phyloP scores from a whole-genome alignment of 2,113 vertebrate species.

The Okapia johnstoni region DNA sequence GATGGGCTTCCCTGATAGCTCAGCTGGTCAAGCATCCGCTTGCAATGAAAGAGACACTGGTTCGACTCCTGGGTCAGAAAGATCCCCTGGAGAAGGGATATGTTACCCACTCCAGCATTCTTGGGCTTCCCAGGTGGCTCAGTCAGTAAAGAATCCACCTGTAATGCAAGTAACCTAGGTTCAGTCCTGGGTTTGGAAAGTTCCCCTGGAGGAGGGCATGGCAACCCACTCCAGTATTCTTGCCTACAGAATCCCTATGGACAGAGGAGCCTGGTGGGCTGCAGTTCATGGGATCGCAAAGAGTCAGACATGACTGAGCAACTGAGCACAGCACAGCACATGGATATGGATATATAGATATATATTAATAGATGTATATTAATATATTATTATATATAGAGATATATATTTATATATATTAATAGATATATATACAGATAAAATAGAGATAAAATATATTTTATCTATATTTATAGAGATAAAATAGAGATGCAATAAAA shows the following conservation, averaged over 20 bases:
- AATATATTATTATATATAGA: too few relatives aligned
- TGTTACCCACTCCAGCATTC: not conserved
- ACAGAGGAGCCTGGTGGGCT: not conserved
- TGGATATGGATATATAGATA: not conserved
- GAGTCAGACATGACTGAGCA: not conserved
- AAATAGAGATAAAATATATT: too few relatives aligned
- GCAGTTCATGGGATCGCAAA: fast-evolving
- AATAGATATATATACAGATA: too few relatives aligned
- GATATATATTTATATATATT: too few relatives aligned
- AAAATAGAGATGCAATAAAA: not conserved
- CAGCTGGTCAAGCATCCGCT: not conserved
- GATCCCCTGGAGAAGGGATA: not conserved
- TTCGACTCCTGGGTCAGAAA: not conserved
- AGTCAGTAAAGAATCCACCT: not conserved
- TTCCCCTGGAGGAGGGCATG: not conserved
- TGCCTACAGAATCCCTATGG: not conserved
- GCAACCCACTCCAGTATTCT: not conserved
- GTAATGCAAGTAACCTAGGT: not conserved
- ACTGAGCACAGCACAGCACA: not conserved
- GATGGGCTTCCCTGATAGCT: not conserved
- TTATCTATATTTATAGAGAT: too few relatives aligned
- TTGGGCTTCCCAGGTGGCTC: not conserved
- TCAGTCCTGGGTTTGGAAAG: not conserved
- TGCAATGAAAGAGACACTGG: not conserved
- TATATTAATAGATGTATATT: not conserved